A percentile compares a stretch with the other conserved stretches of the same genome.
Conservation (phyloP, 1,140 invertebrate species). For the Drosophila aff. region DNA sequence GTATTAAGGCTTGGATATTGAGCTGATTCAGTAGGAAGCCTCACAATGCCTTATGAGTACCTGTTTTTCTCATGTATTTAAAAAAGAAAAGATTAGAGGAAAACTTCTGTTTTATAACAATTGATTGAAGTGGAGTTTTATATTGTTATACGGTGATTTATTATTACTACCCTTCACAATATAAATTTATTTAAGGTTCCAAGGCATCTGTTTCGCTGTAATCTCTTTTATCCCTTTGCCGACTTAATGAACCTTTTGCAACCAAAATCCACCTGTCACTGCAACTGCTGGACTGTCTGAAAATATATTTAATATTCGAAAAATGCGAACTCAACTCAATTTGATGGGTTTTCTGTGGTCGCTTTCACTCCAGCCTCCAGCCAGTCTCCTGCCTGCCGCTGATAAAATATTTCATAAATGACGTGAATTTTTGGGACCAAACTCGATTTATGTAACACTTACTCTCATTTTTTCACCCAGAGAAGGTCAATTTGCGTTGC, state of each 20-base stretch:
- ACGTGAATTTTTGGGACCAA: constrained; percentile 17
- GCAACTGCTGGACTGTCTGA: not conserved
- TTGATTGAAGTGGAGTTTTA: not conserved
- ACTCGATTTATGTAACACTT: constrained; percentile 27
- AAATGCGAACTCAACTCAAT: constrained; percentile 35
- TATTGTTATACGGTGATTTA: not conserved
- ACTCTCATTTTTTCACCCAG: constrained; percentile 4
- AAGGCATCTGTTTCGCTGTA: not conserved
- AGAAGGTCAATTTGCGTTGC: constrained; percentile 21
- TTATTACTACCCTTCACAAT: not conserved
- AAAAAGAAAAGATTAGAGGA: not conserved
- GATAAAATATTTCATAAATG: constrained; percentile 36
- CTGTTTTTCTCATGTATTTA: not conserved
- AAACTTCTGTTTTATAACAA: not conserved
- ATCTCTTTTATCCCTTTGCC: constrained; percentile 9
- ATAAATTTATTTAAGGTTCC: not conserved
- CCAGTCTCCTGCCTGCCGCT: not conserved
- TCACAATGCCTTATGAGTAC: not conserved
- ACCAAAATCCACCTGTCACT: constrained; percentile 32
- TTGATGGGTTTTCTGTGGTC: constrained; percentile 14
- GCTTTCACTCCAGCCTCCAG: constrained; percentile 29
- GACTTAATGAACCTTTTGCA: constrained; percentile 11
- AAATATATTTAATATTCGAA: constrained; percentile 30
- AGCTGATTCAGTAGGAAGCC: not conserved
- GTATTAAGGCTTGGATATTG: not conserved